Evolutionary conservation across 2,797 vertebrate genomes (phyloP).

Genomic region (Malurus splendens): DNA sequence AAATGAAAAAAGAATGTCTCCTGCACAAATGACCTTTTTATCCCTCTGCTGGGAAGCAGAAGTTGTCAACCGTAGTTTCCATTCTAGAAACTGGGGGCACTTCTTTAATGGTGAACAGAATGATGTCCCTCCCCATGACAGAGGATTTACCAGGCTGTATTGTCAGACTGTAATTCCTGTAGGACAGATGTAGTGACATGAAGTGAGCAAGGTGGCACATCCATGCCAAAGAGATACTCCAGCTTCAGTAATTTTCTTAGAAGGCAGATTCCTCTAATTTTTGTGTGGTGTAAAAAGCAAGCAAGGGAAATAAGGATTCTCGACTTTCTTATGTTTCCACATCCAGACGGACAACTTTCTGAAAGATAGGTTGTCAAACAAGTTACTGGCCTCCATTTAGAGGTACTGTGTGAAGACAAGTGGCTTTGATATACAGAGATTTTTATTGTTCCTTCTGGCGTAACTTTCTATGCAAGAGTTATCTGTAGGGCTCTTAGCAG

Average conservation of each 20-base stretch:
- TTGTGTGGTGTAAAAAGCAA: not conserved
- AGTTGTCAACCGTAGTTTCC: not conserved
- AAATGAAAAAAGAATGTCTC: not conserved
- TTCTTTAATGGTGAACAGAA: not conserved
- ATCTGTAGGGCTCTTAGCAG: not conserved
- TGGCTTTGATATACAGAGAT: slow-evolving; percentile 17
- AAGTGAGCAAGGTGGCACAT: not conserved
- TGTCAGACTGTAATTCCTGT: not conserved
- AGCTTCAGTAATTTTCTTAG: not conserved
- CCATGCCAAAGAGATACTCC: not conserved
- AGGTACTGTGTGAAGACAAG: not conserved
- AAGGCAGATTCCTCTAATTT: not conserved
- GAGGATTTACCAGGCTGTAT: not conserved
- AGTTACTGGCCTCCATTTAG: not conserved
- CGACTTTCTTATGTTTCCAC: not conserved
- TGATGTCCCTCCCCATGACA: not conserved
- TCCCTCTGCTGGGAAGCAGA: not conserved
- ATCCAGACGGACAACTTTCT: not conserved
- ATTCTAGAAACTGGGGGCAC: not conserved
- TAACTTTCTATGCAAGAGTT: slow-evolving; percentile 25
- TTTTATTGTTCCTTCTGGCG: slow-evolving; percentile 51
- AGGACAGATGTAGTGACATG: not conserved
- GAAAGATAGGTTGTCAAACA: not conserved
- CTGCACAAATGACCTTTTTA: not conserved
- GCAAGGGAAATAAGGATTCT: not conserved